Conservation (phyloP, 2,888 invertebrate species). For the Trachelus stipa region DNA sequence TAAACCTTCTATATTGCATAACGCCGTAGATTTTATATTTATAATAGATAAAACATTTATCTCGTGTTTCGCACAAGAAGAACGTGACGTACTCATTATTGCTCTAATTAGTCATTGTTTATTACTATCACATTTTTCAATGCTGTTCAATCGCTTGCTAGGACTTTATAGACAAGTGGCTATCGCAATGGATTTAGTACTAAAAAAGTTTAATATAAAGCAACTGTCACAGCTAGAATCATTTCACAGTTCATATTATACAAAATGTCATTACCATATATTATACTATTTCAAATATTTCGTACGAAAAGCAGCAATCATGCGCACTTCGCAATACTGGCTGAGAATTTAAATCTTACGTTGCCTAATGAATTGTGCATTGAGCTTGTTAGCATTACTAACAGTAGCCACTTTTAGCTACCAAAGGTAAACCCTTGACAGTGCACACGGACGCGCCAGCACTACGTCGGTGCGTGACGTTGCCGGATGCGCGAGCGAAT, state of each 20-base stretch:
- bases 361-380: conserved; percentile 4
- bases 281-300: not conserved
- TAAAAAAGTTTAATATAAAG: not conserved
- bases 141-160: not conserved
- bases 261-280: not conserved
- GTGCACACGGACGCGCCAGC: conserved; percentile 50
- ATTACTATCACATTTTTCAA: not conserved
- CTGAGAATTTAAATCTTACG: not conserved
- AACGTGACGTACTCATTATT: not conserved
- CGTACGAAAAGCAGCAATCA: not conserved
- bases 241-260: not conserved
- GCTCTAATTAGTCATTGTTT: not conserved
- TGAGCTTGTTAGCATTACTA: conserved; percentile 48
- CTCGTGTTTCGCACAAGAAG: not conserved
- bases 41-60: not conserved
- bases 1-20: not conserved
- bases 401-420: conserved; percentile 58
- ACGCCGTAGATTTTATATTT: not conserved
- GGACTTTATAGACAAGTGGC: not conserved
- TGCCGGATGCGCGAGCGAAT: conserved; percentile 62
- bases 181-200: not conserved
- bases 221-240: not conserved
- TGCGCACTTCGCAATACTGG: not conserved
- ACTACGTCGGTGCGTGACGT: conserved; percentile 63
- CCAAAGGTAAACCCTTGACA: conserved; percentile 57